Conservation (phyloP, 2,888 invertebrate genomes). For the Folsomia candida region DNA sequence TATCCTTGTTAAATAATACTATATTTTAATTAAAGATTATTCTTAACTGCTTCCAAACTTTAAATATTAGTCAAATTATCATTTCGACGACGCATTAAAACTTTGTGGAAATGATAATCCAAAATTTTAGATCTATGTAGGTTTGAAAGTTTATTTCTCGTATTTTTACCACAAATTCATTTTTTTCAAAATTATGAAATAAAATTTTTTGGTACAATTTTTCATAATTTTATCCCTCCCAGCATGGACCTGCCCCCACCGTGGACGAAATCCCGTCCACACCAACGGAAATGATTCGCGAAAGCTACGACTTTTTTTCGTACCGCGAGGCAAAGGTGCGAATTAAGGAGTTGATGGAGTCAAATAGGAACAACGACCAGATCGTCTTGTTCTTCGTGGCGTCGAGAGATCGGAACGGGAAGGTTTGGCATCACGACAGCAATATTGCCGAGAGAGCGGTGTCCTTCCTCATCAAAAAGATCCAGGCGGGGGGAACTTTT, state of each 20-base stretch:
- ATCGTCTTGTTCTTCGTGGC: conserved; percentile 27
- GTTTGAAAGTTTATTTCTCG: no score
- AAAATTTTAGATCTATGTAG: no score
- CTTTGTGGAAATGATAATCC: no score
- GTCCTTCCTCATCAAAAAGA: conserved; percentile 22
- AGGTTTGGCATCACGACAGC: conserved; percentile 26
- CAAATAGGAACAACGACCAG: conserved; percentile 23
- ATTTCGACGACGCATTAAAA: no score
- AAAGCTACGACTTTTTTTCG: neutral
- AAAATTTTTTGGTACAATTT: no score
- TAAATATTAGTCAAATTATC: no score
- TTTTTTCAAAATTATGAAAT: no score
- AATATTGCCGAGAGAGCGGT: conserved; percentile 27
- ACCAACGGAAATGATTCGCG: neutral
- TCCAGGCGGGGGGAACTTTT: conserved; percentile 23
- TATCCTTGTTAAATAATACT: no score
- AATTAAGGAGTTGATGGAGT: conserved; percentile 12
- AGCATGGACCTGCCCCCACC: neutral
- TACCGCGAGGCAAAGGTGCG: conserved; percentile 5
- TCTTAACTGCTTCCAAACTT: no score
- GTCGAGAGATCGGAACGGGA: conserved; percentile 17
- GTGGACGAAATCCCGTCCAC: neutral
- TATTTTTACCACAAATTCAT: no score
- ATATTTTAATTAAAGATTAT: no score
- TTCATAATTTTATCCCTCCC: neutral